phyloP scores from a whole-genome alignment of 1,140 invertebrate genomes.

The Halictus rubicundus region DNA sequence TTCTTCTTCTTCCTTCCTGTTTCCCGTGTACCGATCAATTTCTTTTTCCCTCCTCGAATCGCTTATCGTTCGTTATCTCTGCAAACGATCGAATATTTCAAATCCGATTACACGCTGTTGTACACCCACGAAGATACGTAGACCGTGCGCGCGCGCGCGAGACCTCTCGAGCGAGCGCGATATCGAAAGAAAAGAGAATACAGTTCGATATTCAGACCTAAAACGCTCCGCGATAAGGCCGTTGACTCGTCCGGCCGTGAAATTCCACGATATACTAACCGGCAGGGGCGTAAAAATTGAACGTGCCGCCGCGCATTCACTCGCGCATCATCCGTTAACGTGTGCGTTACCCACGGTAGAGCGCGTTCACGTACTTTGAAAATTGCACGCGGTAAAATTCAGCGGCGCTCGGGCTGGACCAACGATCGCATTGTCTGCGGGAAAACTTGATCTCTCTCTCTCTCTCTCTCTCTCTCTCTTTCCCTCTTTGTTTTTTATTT shows the following conservation, averaged over 20 bases:
- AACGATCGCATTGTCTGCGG: not conserved
- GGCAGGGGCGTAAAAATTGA: constrained; percentile 40
- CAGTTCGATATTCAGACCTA: constrained; percentile 2
- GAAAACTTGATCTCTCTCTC: not conserved
- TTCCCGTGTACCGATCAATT: not conserved
- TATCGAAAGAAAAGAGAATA: not conserved
- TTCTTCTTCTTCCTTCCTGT: constrained; percentile 14
- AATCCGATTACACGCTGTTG: not conserved
- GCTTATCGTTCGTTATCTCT: constrained; percentile 20
- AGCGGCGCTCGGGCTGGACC: not conserved
- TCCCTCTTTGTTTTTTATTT: not conserved
- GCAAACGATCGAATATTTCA: not conserved
- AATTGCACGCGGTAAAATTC: constrained; percentile 20
- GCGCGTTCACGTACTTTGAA: not conserved
- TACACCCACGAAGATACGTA: not conserved
- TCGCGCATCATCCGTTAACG: not conserved
- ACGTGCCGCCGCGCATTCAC: not conserved
- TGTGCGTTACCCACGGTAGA: not conserved
- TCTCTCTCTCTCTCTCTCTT: not conserved
- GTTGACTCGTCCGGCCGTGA: constrained; percentile 69
- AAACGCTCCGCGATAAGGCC: constrained; percentile 67
- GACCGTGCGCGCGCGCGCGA: too few relatives aligned
- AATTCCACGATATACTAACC: constrained; percentile 61
- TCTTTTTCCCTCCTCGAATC: constrained; percentile 17
- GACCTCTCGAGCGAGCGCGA: too few relatives aligned